Evolutionary conservation across 2,113 vertebrate species (phyloP).

Genomic region (Corydoras sp.): DNA sequence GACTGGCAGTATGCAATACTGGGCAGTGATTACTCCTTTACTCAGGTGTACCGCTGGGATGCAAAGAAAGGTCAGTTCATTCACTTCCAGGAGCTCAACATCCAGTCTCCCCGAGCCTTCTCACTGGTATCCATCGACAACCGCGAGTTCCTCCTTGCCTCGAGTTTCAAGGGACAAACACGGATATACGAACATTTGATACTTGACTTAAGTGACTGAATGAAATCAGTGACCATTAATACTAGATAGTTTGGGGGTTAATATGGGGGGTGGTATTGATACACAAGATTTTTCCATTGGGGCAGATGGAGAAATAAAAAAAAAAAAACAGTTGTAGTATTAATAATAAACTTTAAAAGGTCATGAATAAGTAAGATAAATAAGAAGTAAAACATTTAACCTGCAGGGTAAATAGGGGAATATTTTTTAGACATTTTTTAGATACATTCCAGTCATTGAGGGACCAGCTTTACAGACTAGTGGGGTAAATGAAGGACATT

Average conservation of each 20-base stretch:
- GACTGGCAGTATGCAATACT: constrained; percentile 96
- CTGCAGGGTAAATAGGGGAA: background rate
- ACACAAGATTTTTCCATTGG: background rate
- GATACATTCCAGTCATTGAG: background rate
- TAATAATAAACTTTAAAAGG: too few relatives aligned
- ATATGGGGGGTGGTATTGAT: background rate
- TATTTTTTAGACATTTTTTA: background rate
- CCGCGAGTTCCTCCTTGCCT: constrained; percentile 89
- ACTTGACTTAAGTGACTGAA: constrained; percentile 92
- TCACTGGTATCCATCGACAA: constrained; percentile 87
- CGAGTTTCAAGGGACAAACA: constrained; percentile 97
- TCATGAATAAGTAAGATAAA: too few relatives aligned
- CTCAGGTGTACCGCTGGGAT: constrained; percentile 96
- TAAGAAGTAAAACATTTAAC: background rate
- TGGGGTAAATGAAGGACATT: background rate
- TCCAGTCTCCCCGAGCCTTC: constrained; percentile 93
- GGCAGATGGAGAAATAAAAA: too few relatives aligned
- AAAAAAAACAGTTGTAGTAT: too few relatives aligned
- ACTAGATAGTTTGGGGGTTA: too few relatives aligned
- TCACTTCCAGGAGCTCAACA: constrained; percentile 93
- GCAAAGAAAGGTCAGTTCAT: constrained; percentile 83
- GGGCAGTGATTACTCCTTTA: constrained; percentile 97
- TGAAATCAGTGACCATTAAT: background rate
- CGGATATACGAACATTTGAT: constrained; percentile 96
- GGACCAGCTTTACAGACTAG: background rate